Evolutionary conservation across 2,113 vertebrate species (phyloP).

Genomic region (Leptocoma aspasia): DNA sequence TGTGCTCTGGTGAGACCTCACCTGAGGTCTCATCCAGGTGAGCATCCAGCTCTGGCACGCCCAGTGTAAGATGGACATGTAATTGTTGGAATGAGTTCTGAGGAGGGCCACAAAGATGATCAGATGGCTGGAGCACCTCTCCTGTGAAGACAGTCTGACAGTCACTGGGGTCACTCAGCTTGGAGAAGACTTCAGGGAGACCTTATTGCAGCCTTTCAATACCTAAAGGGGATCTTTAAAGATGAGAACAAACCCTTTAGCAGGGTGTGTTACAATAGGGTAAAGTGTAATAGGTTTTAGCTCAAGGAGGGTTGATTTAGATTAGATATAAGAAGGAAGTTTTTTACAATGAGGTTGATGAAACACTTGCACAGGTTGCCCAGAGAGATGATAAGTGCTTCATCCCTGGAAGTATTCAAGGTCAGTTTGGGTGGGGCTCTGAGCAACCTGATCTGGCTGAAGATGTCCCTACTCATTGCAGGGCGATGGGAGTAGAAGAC

Average conservation of each 20-base stretch:
- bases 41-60: not conserved
- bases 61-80: too few species aligned
- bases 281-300: not conserved
- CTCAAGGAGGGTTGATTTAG: not conserved
- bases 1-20: not conserved
- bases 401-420: not conserved
- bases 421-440: not conserved
- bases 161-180: not conserved
- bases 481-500: not conserved
- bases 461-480: not conserved
- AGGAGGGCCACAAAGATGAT: not conserved
- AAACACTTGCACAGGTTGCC: not conserved
- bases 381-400: not conserved
- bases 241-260: not conserved
- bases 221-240: not conserved
- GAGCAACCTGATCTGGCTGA: not conserved
- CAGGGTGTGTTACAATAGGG: accelerated
- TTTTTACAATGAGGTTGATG: not conserved
- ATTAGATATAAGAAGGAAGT: not conserved
- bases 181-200: not conserved
- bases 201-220: not conserved
- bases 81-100: too few species aligned
- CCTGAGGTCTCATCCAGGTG: not conserved
- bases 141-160: not conserved
- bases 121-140: not conserved